Evolutionary conservation across 1,140 invertebrate species (phyloP).

Genomic region (Ceratina japonica): DNA sequence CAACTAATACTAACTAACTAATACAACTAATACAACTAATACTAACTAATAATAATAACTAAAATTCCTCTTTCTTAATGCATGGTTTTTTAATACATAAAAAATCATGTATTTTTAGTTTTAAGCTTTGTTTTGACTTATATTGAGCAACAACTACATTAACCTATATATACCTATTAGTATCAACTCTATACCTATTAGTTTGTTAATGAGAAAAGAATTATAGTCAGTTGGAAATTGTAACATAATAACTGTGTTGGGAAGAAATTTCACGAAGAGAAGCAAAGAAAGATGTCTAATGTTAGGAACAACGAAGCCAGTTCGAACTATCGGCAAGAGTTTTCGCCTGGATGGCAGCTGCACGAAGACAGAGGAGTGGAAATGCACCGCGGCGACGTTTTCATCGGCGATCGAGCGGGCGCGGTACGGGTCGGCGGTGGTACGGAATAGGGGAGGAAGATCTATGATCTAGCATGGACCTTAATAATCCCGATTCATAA

Average conservation of each 20-base stretch:
- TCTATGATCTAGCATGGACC: slow-evolving; percentile 59
- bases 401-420: slow-evolving; percentile 40
- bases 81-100: too few relatives aligned
- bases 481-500: slow-evolving; percentile 68
- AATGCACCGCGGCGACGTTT: slow-evolving; percentile 46
- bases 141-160: too few relatives aligned
- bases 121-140: too few relatives aligned
- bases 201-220: too few relatives aligned
- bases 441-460: slow-evolving; percentile 39
- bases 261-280: background rate
- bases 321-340: slow-evolving; percentile 15
- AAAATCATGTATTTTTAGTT: too few relatives aligned
- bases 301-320: background rate
- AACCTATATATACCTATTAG: too few relatives aligned
- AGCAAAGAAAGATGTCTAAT: background rate
- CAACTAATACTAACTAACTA: too few relatives aligned
- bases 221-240: too few relatives aligned
- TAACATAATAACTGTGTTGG: background rate
- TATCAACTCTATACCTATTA: too few relatives aligned
- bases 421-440: background rate
- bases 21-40: too few relatives aligned
- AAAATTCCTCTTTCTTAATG: too few relatives aligned
- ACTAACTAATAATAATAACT: too few relatives aligned
- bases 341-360: slow-evolving; percentile 5
- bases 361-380: slow-evolving; percentile 47